Conservation (phyloP, 2,797 vertebrate species). For the Bradypodion ventrale region DNA sequence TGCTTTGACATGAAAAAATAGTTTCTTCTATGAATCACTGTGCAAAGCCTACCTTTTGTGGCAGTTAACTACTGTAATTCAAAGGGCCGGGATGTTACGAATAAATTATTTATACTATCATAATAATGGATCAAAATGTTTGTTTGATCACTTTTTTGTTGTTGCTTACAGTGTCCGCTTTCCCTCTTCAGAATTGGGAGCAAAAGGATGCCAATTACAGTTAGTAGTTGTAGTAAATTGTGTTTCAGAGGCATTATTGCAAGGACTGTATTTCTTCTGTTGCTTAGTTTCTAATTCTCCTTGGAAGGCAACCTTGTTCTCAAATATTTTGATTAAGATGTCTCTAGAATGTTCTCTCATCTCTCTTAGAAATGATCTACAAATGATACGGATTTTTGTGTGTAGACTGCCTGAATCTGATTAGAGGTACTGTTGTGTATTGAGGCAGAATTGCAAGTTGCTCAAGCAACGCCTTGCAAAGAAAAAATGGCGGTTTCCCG, state of each 20-base stretch:
- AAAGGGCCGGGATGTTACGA: conserved; percentile 14
- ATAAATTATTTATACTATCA: conserved; percentile 40
- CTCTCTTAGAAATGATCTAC: not conserved
- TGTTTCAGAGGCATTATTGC: conserved; percentile 20
- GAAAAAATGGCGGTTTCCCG: too few species aligned
- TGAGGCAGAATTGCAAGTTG: too few species aligned
- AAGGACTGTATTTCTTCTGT: conserved; percentile 34
- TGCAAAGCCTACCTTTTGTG: conserved; percentile 37
- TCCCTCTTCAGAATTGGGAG: conserved; percentile 50
- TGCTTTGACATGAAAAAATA: not conserved
- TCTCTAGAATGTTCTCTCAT: conserved; percentile 3
- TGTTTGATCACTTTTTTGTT: conserved; percentile 8
- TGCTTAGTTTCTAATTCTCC: not conserved
- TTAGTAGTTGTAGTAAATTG: conserved; percentile 57
- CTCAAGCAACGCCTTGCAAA: too few species aligned
- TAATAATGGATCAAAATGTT: conserved; percentile 23
- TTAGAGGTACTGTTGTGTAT: too few species aligned
- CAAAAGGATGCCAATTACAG: conserved; percentile 42
- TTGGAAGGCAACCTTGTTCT: conserved; percentile 45
- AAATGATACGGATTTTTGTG: not conserved
- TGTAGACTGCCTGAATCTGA: not conserved
- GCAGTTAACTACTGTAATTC: conserved; percentile 43
- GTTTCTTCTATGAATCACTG: conserved; percentile 27
- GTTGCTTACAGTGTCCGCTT: conserved; percentile 5
- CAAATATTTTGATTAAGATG: not conserved